phyloP scores from a whole-genome alignment of 1,140 invertebrate genomes.

The Marisa cornuarietis region DNA sequence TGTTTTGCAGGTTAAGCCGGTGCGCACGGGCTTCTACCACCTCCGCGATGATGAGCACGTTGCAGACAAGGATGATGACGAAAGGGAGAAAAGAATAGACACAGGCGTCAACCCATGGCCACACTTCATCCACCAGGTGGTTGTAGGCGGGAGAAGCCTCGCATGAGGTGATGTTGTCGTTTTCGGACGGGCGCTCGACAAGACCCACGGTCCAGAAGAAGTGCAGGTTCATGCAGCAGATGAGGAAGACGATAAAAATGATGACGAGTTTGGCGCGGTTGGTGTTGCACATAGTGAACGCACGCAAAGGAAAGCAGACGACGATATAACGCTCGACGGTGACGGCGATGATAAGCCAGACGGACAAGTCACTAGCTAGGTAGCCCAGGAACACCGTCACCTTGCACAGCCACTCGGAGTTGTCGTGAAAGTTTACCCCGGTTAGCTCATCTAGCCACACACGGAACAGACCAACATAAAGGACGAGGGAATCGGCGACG shows the following conservation, averaged over 20 bases:
- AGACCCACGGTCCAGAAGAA: conserved; percentile 56
- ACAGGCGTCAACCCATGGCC: conserved; percentile 59
- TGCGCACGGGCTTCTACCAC: conserved; percentile 24
- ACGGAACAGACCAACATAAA: conserved; percentile 58
- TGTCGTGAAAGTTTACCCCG: conserved; percentile 42
- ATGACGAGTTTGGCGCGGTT: conserved; percentile 48
- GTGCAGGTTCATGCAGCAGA: conserved; percentile 53
- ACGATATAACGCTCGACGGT: conserved; percentile 64
- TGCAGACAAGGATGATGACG: conserved; percentile 48
- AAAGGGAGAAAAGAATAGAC: conserved; percentile 61
- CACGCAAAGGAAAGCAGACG: conserved; percentile 59
- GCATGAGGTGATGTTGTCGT: conserved; percentile 26
- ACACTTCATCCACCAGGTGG: conserved; percentile 36
- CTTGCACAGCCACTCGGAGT: conserved; percentile 55
- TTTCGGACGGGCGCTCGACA: conserved; percentile 19
- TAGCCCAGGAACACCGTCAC: conserved; percentile 51
- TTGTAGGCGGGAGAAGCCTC: conserved; percentile 26
- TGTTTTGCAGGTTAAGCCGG: conserved; percentile 14
- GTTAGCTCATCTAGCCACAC: conserved; percentile 56
- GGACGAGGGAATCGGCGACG: conserved; percentile 58
- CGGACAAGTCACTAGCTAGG: conserved; percentile 58
- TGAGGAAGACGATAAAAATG: conserved; percentile 35
- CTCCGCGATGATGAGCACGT: conserved; percentile 47
- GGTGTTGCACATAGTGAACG: conserved; percentile 53
- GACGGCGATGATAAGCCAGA: conserved; percentile 65